Evolutionary conservation across 1,140 invertebrate genomes (phyloP), one percentile per base, ranked within the genome.

Genomic region (Stenopsyche tienmushanensis): DNA sequence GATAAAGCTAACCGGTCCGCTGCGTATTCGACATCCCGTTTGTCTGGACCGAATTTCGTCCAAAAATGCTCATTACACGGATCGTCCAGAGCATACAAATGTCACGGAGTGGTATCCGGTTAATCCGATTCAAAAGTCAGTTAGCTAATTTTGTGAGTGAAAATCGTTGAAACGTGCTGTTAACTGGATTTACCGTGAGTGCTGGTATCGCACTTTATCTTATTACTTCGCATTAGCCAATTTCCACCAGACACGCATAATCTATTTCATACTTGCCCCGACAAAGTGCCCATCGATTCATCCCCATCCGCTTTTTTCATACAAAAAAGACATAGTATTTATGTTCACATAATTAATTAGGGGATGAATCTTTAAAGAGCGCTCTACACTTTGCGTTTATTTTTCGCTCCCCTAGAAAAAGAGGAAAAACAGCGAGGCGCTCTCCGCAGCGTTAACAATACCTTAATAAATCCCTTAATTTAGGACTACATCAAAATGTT

Each of bases 111-210:
- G 39, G 17, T 21, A 25, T 25, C 10, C 10, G 47, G 34, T 25
- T 13, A 24, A 25, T 21, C 24, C 23, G 47, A 66, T 60, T 66
- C 55, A 60, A 66, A 65, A 66, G 64, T 66, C 64, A 66, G 55
- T 59, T 59, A 59, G 64, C 45, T 65, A 44, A 66, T 65, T 59
- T 50, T 60, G 47, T 13, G 26, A 53, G 47, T 52, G 45, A 60
- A 60, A 66, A 59, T 57, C 52, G 20, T 18, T n/a, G 55, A 17
- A 23, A 26, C 52, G 9, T 25, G 26, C 23, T 24, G 54, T 24
- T 66, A 62, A 66, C 1, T 44, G 57, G 15, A 54, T 66, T 54
- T 59, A 57, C 8, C 8, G 26, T 18, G 53, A 21, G n/a, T 20
- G 49, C 49, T 13, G n/a, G 10, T 24, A 21, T 17, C 10, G 8